phyloP scores from a whole-genome alignment of 1,140 invertebrate genomes.

The Rhagoletis zephyria region DNA sequence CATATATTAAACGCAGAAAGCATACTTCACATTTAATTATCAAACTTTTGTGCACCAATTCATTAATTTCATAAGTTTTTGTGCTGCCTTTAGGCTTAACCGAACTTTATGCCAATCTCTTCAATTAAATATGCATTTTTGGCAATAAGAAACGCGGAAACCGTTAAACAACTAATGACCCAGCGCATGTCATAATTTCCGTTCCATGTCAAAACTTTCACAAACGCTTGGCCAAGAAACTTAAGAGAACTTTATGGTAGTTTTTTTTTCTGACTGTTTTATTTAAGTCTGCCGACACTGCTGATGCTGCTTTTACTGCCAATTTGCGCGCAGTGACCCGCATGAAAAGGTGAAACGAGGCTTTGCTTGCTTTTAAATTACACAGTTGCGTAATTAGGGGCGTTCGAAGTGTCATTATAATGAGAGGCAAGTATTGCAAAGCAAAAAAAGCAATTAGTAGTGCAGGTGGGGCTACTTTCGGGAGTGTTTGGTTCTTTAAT shows the following conservation, averaged over 20 bases:
- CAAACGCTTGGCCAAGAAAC: not conserved
- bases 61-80: not conserved
- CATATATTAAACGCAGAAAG: too few relatives aligned
- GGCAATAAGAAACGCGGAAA: not conserved
- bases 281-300: not conserved
- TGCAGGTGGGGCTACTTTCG: not conserved
- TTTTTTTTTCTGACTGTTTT: not conserved
- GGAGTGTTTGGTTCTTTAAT: too few relatives aligned
- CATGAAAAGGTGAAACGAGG: not conserved
- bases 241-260: not conserved
- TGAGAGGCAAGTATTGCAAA: not conserved
- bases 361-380: not conserved
- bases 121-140: not conserved
- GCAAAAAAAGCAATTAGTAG: not conserved
- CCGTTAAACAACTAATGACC: not conserved
- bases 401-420: not conserved
- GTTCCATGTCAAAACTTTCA: not conserved
- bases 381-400: not conserved
- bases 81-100: not conserved
- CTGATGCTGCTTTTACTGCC: not conserved
- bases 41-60: not conserved
- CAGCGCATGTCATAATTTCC: not conserved
- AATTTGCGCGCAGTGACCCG: conserved; percentile 3
- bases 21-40: not conserved
- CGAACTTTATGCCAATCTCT: not conserved